Percentiles rank a stretch among this genome's conserved stretches.
Conservation (phyloP, 2,888 invertebrate species). For the Drosophila percnosoma region DNA sequence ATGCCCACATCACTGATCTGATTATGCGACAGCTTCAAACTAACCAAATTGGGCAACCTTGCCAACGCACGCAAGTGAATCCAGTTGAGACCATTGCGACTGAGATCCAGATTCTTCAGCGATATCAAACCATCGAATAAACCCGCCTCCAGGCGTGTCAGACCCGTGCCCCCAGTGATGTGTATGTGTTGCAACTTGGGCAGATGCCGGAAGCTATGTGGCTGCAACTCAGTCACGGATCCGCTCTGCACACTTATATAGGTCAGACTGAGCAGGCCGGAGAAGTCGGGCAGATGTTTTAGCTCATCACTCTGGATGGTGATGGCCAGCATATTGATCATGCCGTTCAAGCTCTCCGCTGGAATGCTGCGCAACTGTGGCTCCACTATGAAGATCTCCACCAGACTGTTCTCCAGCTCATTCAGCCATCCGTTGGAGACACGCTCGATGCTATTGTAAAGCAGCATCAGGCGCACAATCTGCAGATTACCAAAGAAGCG, state of each 20-base stretch:
- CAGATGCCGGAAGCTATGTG: constrained; percentile 89
- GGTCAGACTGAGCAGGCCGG: constrained; percentile 89
- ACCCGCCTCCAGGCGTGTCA: constrained; percentile 90
- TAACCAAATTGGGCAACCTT: constrained; percentile 89
- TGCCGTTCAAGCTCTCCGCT: constrained; percentile 90
- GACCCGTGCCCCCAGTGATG: constrained; percentile 89
- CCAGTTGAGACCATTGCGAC: constrained; percentile 90
- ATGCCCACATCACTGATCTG: constrained; percentile 91
- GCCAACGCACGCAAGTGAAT: constrained; percentile 91
- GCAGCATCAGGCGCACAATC: constrained; percentile 91
- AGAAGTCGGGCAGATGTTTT: constrained; percentile 90
- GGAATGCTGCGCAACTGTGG: constrained; percentile 92
- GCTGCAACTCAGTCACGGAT: constrained; percentile 88
- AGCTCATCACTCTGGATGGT: constrained; percentile 92
- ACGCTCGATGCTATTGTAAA: constrained; percentile 93
- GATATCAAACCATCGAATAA: constrained; percentile 89
- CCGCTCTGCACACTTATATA: constrained; percentile 91
- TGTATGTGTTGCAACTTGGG: constrained; percentile 91
- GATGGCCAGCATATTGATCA: constrained; percentile 92
- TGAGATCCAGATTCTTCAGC: constrained; percentile 90
- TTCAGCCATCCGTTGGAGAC: constrained; percentile 93
- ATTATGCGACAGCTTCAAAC: constrained; percentile 90
- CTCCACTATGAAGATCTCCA: constrained; percentile 94
- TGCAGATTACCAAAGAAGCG: constrained; percentile 91
- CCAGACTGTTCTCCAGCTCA: constrained; percentile 90